Base-by-base conservation (phyloP, 2,797 vertebrate species). In the Hafferia zeledoni region DNA sequence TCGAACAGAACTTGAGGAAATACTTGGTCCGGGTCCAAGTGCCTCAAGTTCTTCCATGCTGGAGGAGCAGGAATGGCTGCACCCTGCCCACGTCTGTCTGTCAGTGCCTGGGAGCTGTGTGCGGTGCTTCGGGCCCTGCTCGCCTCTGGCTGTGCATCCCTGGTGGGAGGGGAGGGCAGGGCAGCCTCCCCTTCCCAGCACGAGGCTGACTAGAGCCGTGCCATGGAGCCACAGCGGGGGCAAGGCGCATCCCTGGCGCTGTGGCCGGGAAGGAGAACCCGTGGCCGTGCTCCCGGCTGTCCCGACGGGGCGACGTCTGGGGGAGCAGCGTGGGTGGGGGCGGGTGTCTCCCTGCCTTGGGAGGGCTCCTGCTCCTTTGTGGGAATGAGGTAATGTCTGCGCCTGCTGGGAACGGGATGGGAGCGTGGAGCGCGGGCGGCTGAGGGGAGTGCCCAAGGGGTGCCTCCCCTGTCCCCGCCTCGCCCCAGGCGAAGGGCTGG, bases 331-430 rank as follows among this genome's bases (percentile, higher is more conserved):
- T 44, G 79, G 74, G 87, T 56, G 53, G 72, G 64, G 41, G 49
- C 1, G 37, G 81, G 61, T 90, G 77, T 87, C 87, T 94, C 94
- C 76, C 78, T 86, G 94, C 75, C 83, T 75, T 4, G 8, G 85
- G 85, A 76, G 43, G 56, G 74, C 56, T 93, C 75, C 89, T 13
- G 14, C 78, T 89, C 25, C 64, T 76, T 80, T 69, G 63, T 7
- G 25, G 78, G 96, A 95, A 97, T 98, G 98, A 98, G 98, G 97
- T 98, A 97, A 98, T 7, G 98, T 98, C 98, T 98, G 96, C 39
- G 93, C 95, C 89, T 91, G 85, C 82, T 31, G 13, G 83, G 89
- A 82, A 87, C 47, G 8, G 80, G 46, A 10, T 6, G 12, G 52
- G 31, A 87, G 50, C 0, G 6, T 2, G 2, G 82, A 83, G 49